Base-by-base conservation (phyloP, 2,113 vertebrate species). In the Prietella phreatophila region DNA sequence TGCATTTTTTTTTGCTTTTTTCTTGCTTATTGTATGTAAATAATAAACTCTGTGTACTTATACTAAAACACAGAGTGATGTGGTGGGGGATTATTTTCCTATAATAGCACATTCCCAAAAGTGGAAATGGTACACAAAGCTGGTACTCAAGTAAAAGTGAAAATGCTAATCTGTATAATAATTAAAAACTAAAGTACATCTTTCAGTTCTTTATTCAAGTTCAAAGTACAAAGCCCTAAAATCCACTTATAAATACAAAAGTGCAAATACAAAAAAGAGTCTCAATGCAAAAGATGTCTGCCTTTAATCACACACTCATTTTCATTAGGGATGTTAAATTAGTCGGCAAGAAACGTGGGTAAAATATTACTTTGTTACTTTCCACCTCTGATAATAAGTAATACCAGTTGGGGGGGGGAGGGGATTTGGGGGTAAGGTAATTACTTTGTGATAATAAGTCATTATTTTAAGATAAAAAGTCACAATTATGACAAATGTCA, bases 371-470 rank as follows among this genome's bases (percentile, higher is more conserved):
- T 58, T 79, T 9, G 5, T 79, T 79, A 55, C 50, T 58, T 81
- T 81, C 9, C 19, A 58, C 53, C 30, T 56, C 78, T 33, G 79
- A 81, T 58, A 58, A 81, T 33, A 22, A 58, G 79, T 80, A 80
- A 80, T 81, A 33, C 78, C 78, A 56, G 14, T 30, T 50, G 14
- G 27, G 39, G 39, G 42, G 42, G 42, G 42, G 42, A 4, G 6
- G 0, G 42, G 39, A 3, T 39, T 42, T 0, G 42, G 5, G 42
- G 42, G 3, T n/a, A 78, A 30, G 76, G 79, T 14, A 58, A 58
- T 81, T 81, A 81, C 79, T 81, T 81, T 81, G n/a, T 58, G 30
- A 81, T 81, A 81, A 81, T 58, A 81, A 36, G 79, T 81, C 53
- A 81, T 81, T 81, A 58, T 81, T 81, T 81, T 30, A 22, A 36